phyloP scores from a whole-genome alignment of 1,140 invertebrate genomes.

The Pantala flavescens region DNA sequence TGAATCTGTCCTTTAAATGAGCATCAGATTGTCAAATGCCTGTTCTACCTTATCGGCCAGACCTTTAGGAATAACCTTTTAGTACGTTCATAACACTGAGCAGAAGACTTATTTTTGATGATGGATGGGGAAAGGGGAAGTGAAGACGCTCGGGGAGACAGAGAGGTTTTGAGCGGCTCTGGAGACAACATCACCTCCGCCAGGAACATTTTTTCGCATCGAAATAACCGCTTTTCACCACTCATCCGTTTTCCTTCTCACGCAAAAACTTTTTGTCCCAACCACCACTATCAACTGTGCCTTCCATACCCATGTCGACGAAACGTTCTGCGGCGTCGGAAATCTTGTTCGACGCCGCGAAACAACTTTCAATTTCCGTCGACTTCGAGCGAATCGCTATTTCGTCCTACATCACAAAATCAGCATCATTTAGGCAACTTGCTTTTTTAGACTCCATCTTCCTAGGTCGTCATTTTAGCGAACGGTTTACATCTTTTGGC shows the following conservation, averaged over 20 bases:
- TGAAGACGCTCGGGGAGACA: background rate
- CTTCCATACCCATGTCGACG: background rate
- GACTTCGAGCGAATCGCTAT: background rate
- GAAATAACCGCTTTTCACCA: background rate
- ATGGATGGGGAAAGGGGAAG: background rate
- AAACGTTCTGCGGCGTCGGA: background rate
- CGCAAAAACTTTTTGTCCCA: background rate
- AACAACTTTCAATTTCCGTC: background rate
- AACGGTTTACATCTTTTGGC: background rate
- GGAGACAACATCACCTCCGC: background rate
- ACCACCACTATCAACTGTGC: background rate
- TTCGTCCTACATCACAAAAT: conserved; percentile 4
- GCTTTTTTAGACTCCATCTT: background rate
- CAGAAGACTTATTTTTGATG: background rate
- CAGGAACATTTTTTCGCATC: background rate
- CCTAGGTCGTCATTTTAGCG: background rate
- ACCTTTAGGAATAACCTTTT: too few species aligned
- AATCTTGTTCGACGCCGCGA: background rate
- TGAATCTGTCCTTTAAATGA: too few species aligned
- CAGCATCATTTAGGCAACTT: too few species aligned
- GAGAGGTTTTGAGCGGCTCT: conserved; percentile 1
- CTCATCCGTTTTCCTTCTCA: background rate
- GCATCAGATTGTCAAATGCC: too few species aligned
- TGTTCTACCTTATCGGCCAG: too few species aligned
- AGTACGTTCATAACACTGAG: background rate